Conservation (phyloP, 1,140 invertebrate genomes). For the Drosophila chauvacae region DNA sequence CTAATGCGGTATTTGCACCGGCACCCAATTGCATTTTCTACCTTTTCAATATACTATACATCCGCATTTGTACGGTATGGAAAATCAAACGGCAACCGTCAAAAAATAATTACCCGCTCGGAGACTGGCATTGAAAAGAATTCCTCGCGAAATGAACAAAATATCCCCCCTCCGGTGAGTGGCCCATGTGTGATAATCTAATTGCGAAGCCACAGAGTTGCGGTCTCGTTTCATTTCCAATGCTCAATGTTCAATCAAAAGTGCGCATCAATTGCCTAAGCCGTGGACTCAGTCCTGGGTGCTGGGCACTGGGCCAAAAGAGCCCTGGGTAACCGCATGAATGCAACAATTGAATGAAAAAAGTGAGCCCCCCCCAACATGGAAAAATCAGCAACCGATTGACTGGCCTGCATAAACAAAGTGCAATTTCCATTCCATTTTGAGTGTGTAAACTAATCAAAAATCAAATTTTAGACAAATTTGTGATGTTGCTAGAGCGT, state of each 20-base stretch:
- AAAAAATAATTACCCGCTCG: slow-evolving; percentile 72
- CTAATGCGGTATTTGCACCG: slow-evolving; percentile 71
- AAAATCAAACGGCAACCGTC: slow-evolving; percentile 62
- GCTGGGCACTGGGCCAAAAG: slow-evolving; percentile 13
- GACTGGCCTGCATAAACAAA: slow-evolving; percentile 46
- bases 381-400: slow-evolving; percentile 31
- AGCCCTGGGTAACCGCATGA: slow-evolving; percentile 40
- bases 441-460: slow-evolving; percentile 73
- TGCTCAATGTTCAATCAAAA: slow-evolving; percentile 76
- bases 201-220: slow-evolving; percentile 81
- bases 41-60: slow-evolving; percentile 58
- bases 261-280: slow-evolving; percentile 48
- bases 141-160: slow-evolving; percentile 39
- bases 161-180: background rate
- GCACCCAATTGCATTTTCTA: slow-evolving; percentile 36
- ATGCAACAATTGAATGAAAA: slow-evolving; percentile 49
- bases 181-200: slow-evolving; percentile 72
- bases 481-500: slow-evolving; percentile 2
- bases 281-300: slow-evolving; percentile 22
- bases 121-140: slow-evolving; percentile 44
- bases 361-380: slow-evolving; percentile 2
- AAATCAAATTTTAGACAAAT: slow-evolving; percentile 57
- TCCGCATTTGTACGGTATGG: slow-evolving; percentile 45
- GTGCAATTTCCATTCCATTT: slow-evolving; percentile 60
- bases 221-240: slow-evolving; percentile 72